These are phyloP conservation scores for Drosophila simulans DNA, from an alignment of 1,140 invertebrate genomes.

Conservation along the genomic window DNA sequence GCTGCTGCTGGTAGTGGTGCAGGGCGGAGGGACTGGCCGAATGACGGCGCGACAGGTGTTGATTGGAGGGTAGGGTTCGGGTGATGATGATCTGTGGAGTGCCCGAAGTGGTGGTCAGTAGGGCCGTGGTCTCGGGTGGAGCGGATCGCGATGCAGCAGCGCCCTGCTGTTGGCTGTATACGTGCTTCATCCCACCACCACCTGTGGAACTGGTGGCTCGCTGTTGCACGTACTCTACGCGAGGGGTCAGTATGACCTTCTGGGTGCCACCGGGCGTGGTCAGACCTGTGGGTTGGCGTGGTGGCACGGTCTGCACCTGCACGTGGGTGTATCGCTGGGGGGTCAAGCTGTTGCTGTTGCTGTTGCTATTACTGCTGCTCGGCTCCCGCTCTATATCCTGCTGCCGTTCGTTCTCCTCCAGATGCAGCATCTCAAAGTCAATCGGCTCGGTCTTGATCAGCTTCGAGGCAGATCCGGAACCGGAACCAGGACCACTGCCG, in stretches of 20 bases:
- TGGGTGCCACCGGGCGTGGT: conserved; percentile 69
- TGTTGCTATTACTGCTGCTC: conserved; percentile 8
- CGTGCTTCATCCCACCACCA: conserved; percentile 49
- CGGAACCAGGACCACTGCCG: neutral
- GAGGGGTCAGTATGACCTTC: conserved; percentile 79
- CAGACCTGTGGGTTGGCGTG: conserved; percentile 66
- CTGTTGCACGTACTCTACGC: conserved; percentile 74
- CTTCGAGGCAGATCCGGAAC: conserved; percentile 32
- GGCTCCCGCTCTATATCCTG: conserved; percentile 12
- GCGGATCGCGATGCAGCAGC: conserved; percentile 5
- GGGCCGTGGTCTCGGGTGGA: conserved; percentile 19
- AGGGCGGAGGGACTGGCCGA: conserved; percentile 70
- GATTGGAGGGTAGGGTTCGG: conserved; percentile 56
- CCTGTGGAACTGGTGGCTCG: conserved; percentile 41
- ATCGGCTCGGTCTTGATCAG: conserved; percentile 78
- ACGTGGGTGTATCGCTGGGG: conserved; percentile 73
- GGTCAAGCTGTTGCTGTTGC: neutral
- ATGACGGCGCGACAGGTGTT: conserved; percentile 71
- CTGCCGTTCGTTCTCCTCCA: conserved; percentile 59
- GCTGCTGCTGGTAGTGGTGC: conserved; percentile 50
- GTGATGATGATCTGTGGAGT: conserved; percentile 76
- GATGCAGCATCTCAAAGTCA: conserved; percentile 77
- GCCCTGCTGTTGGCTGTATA: conserved; percentile 51
- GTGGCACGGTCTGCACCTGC: conserved; percentile 77
- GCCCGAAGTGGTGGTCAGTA: conserved; percentile 38